Conservation (phyloP, 2,797 vertebrate species). For the Manis pentadactyla region DNA sequence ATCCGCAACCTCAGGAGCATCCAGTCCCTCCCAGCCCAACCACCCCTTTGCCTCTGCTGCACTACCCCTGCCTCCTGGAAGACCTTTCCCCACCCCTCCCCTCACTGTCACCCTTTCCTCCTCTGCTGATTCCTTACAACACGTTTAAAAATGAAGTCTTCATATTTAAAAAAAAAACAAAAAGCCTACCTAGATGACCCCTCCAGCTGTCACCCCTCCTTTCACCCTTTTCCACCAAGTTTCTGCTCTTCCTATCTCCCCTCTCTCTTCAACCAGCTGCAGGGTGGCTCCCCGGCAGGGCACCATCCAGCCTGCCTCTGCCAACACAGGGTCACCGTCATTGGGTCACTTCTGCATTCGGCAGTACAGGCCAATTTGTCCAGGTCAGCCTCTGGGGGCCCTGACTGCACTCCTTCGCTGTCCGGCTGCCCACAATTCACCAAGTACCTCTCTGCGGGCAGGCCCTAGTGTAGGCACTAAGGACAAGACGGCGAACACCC, state of each 20-base stretch:
- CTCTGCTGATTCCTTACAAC: neutral
- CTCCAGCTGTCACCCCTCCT: neutral
- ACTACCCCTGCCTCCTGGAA: neutral
- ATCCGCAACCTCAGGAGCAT: neutral
- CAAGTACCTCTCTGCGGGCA: neutral
- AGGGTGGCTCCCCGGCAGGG: neutral
- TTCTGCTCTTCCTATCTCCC: neutral
- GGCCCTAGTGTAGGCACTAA: neutral
- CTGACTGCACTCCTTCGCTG: neutral
- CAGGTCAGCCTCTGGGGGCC: neutral
- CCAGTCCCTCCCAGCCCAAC: neutral
- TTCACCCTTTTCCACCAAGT: neutral
- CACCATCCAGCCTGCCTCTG: neutral
- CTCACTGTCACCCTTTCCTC: too few species aligned
- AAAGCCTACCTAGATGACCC: neutral
- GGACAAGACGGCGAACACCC: neutral
- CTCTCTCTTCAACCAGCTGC: neutral
- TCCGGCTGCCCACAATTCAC: neutral
- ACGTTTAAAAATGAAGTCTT: slow-evolving; percentile 9
- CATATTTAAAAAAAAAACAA: neutral
- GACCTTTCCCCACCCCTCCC: neutral
- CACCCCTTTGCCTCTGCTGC: neutral
- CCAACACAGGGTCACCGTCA: neutral
- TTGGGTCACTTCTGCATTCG: neutral
- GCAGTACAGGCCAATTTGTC: neutral